phyloP scores from a whole-genome alignment of 2,113 vertebrate genomes.

The Corynorhinus townsendii region DNA sequence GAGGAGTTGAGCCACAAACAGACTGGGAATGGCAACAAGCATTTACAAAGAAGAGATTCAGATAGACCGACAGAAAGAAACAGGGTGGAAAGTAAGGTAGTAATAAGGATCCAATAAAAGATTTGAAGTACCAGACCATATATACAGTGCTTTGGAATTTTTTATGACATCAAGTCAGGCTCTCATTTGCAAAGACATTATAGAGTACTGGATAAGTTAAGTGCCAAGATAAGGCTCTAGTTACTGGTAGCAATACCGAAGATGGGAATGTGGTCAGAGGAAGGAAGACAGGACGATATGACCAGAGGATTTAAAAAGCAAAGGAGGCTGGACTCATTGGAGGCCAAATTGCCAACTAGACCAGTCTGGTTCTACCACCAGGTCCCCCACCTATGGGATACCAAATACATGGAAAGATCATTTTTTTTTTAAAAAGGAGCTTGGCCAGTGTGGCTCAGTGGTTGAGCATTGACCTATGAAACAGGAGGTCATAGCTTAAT shows the following conservation, averaged over 20 bases:
- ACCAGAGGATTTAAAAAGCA: not conserved
- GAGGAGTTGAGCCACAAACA: not conserved
- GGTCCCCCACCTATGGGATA: no score
- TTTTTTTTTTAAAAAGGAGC: no score
- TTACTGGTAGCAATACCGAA: not conserved
- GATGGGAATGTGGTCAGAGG: not conserved
- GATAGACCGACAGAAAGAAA: not conserved
- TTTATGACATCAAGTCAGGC: not conserved
- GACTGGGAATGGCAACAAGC: not conserved
- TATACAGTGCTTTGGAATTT: not conserved
- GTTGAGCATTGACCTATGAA: no score
- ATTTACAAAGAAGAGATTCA: not conserved
- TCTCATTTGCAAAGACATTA: not conserved
- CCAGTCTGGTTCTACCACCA: not conserved
- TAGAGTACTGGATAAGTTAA: not conserved
- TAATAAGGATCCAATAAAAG: not conserved
- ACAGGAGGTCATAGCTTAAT: no score
- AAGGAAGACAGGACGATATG: not conserved
- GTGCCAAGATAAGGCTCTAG: not conserved
- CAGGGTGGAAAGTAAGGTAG: not conserved
- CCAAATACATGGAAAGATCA: not conserved
- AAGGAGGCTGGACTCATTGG: not conserved
- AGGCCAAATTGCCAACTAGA: not conserved
- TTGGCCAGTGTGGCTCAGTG: no score
- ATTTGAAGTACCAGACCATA: not conserved